phyloP scores from a whole-genome alignment of 2,888 invertebrate species.

The Lepeophtheirus nordmannii region DNA sequence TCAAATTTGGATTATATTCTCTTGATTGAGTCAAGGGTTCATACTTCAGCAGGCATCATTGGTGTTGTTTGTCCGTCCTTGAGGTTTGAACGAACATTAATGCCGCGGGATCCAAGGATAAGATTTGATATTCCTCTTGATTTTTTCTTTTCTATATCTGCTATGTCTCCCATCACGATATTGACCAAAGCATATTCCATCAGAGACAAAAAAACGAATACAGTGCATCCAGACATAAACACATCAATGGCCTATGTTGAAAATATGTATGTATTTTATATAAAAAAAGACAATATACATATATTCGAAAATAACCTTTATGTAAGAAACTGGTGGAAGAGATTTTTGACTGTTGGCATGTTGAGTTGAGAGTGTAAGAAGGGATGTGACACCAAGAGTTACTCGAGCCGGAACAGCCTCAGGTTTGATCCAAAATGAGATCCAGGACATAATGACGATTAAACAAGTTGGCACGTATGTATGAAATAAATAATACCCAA shows the following conservation, averaged over 20 bases:
- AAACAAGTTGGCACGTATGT: constrained; percentile 88
- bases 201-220: constrained; percentile 37
- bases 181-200: constrained; percentile 39
- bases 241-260: constrained; percentile 35
- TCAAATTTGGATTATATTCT: neutral
- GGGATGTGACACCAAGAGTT: constrained; percentile 36
- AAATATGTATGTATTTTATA: neutral
- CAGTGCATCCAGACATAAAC: constrained; percentile 38
- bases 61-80: neutral
- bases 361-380: constrained; percentile 33
- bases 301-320: constrained; percentile 30
- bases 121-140: constrained; percentile 19
- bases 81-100: neutral
- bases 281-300: neutral
- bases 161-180: constrained; percentile 33
- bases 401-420: constrained; percentile 37
- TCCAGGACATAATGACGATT: constrained; percentile 75
- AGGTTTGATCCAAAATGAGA: constrained; percentile 34
- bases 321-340: constrained; percentile 38
- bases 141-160: constrained; percentile 26
- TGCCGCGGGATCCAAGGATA: constrained; percentile 14
- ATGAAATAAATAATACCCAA: constrained; percentile 83
- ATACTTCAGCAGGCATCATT: constrained; percentile 3
- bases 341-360: constrained; percentile 35
- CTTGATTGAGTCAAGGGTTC: neutral